phyloP scores from a whole-genome alignment of 2,888 invertebrate species.

The Pheosia gnoma region DNA sequence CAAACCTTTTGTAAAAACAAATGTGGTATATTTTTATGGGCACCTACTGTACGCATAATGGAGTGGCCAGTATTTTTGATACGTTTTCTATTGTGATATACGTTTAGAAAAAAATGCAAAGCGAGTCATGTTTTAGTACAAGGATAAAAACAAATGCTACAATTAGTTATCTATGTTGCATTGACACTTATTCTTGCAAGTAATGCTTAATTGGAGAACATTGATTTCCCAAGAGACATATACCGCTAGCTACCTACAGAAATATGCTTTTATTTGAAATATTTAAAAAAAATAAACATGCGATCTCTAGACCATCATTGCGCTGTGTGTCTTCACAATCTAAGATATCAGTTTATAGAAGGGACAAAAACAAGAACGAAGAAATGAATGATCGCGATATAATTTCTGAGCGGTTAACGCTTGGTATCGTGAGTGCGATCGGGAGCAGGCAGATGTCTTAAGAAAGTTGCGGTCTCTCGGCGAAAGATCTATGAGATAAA shows the following conservation, averaged over 20 bases:
- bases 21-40: background rate
- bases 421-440: conserved; percentile 56
- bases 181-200: no score
- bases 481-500: conserved; percentile 57
- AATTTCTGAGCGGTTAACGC: conserved; percentile 42
- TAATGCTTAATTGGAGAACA: no score
- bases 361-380: conserved; percentile 32
- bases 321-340: conserved; percentile 24
- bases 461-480: conserved; percentile 52
- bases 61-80: background rate
- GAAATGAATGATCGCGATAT: conserved; percentile 44
- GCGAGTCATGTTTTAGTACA: no score
- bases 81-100: no score
- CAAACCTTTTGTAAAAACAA: background rate
- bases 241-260: background rate
- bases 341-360: conserved; percentile 34
- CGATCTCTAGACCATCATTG: conserved; percentile 24
- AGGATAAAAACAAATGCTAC: no score
- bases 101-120: no score
- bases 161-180: no score
- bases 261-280: background rate
- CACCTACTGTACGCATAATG: background rate
- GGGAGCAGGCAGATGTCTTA: conserved; percentile 58
- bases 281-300: background rate
- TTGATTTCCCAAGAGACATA: no score